phyloP scores from a whole-genome alignment of 1,140 invertebrate species.

The Neodiprion virginianus region DNA sequence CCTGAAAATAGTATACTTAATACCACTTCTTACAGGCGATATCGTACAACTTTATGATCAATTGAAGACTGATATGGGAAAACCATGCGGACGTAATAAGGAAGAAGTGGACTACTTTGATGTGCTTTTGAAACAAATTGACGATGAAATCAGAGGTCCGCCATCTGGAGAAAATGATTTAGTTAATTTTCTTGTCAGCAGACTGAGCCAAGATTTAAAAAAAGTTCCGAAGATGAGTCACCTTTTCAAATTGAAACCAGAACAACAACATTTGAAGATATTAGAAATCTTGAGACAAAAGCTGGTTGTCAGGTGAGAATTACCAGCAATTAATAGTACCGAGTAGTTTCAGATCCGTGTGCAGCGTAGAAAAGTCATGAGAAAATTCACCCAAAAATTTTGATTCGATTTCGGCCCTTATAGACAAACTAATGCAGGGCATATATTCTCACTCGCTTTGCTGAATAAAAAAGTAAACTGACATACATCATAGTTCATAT shows the following conservation, averaged over 20 bases:
- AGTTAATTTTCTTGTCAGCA: conserved; percentile 26
- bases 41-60: conserved; percentile 26
- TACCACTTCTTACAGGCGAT: conserved; percentile 17
- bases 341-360: too few relatives aligned
- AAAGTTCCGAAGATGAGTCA: conserved; percentile 28
- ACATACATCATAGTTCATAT: neutral
- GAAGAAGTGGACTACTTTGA: conserved; percentile 47
- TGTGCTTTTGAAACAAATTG: conserved; percentile 40
- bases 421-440: too few relatives aligned
- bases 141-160: conserved; percentile 28
- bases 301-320: conserved; percentile 25
- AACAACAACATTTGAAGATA: conserved; percentile 27
- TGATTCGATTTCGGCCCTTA: neutral
- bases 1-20: too few relatives aligned
- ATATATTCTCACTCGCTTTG: too few relatives aligned
- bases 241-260: conserved; percentile 23
- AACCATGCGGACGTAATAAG: conserved; percentile 20
- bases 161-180: conserved; percentile 23
- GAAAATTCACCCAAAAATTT: conserved; percentile 14
- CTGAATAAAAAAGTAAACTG: neutral
- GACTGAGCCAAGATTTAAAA: conserved; percentile 29
- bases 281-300: conserved; percentile 32
- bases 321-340: neutral
- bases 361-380: neutral
- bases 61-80: conserved; percentile 11